These are phyloP conservation scores for Anolis carolinensis DNA, from an alignment of 2,113 vertebrate species.

Conservation along the genomic window DNA sequence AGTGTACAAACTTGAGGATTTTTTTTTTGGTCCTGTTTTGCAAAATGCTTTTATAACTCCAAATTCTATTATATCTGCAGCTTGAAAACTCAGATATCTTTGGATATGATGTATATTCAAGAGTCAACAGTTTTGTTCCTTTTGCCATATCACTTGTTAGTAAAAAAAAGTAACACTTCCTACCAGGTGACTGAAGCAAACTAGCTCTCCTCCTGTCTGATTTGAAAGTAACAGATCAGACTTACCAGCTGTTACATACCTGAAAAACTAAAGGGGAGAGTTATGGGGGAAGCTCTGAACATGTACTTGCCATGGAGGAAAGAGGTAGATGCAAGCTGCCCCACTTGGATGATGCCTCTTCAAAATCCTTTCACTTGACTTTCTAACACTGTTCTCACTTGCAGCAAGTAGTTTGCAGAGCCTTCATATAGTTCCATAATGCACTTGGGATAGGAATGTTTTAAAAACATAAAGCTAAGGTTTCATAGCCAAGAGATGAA, in stretches of 20 bases:
- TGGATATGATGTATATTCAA: not conserved
- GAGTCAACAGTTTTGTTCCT: conserved; percentile 4
- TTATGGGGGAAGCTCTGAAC: conserved; percentile 1
- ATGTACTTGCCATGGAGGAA: conserved; percentile 13
- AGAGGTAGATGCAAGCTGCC: conserved; percentile 37
- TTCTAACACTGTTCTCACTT: conserved; percentile 4
- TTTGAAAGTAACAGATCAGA: not conserved
- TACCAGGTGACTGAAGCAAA: conserved; percentile 4
- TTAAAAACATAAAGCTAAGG: not conserved
- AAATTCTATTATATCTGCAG: not conserved
- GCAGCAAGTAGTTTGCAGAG: conserved; percentile 19
- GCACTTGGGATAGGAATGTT: conserved; percentile 57
- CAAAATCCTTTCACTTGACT: conserved; percentile 7
- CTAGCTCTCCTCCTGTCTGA: not conserved
- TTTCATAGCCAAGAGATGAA: not conserved
- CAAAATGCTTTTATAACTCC: not conserved
- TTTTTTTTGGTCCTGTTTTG: not conserved
- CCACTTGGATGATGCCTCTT: not conserved
- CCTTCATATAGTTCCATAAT: conserved; percentile 27
- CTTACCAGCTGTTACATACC: not conserved
- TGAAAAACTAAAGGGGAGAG: not conserved
- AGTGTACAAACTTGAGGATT: too few relatives aligned
- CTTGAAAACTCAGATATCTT: not conserved
- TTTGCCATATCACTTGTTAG: conserved; percentile 2
- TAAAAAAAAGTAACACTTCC: not conserved